These are phyloP conservation scores for Noctilio leporinus DNA, from an alignment of 2,113 vertebrate species.

Conservation along the genomic window DNA sequence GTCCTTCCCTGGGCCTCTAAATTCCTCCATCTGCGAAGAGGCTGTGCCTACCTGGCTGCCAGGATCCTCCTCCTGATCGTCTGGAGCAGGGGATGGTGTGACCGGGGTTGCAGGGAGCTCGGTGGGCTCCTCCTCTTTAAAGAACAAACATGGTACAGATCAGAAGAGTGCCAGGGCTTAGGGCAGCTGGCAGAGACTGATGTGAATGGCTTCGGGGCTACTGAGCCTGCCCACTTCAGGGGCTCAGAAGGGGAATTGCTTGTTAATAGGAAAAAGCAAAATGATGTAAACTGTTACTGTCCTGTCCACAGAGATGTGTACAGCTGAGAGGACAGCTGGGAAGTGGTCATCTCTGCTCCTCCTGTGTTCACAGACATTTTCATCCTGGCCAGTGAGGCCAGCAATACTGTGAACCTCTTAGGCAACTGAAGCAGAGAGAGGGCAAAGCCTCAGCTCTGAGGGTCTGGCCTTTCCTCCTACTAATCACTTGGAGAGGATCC, in stretches of 20 bases:
- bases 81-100: slow-evolving; percentile 51
- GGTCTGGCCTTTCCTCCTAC: not conserved
- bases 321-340: not conserved
- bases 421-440: not conserved
- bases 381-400: not conserved
- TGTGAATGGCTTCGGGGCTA: not conserved
- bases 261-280: not conserved
- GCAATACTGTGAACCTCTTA: not conserved
- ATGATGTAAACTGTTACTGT: not conserved
- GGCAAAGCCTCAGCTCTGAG: not conserved
- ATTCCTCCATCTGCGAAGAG: not conserved
- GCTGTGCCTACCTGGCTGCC: slow-evolving; percentile 57
- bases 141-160: slow-evolving; percentile 52
- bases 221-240: not conserved
- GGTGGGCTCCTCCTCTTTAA: slow-evolving; percentile 65
- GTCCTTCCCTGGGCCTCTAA: not conserved
- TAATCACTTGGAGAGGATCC: not conserved
- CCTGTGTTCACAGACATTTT: not conserved
- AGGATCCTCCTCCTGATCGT: slow-evolving; percentile 43
- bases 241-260: not conserved
- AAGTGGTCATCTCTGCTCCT: not conserved
- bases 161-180: not conserved
- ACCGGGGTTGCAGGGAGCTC: slow-evolving; percentile 7
- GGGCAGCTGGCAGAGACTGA: not conserved
- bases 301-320: not conserved